These are phyloP conservation scores for Nematolebias whitei DNA, from an alignment of 2,113 vertebrate genomes.

Conservation along the genomic window DNA sequence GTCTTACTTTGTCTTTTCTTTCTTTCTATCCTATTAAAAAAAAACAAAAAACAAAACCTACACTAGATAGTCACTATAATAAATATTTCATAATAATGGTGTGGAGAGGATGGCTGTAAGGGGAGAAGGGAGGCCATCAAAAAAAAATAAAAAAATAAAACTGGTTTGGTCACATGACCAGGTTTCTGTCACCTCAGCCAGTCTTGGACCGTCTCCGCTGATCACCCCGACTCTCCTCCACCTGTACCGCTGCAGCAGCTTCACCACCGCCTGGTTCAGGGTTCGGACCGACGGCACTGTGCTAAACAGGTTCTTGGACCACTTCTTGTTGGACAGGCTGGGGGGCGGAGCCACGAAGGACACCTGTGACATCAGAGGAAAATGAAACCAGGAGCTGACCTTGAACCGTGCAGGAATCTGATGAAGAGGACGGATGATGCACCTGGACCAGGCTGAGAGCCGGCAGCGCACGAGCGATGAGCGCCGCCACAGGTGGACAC, in stretches of 20 bases:
- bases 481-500: slow-evolving; percentile 88
- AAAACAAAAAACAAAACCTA: no score
- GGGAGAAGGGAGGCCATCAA: no score
- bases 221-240: slow-evolving; percentile 91
- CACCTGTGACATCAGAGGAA: slow-evolving; percentile 77
- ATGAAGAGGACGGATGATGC: background rate
- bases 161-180: slow-evolving; percentile 1
- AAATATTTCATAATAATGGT: no score
- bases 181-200: slow-evolving; percentile 66
- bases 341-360: slow-evolving; percentile 88
- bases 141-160: no score
- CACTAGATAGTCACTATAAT: no score
- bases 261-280: slow-evolving; percentile 88
- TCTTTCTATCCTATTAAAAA: no score
- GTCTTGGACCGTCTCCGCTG: slow-evolving; percentile 84
- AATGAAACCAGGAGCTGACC: background rate
- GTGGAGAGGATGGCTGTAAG: no score
- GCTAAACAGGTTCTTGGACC: slow-evolving; percentile 90
- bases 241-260: slow-evolving; percentile 85
- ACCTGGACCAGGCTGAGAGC: slow-evolving; percentile 92
- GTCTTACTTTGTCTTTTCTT: no score
- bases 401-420: background rate
- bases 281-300: slow-evolving; percentile 88
- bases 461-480: slow-evolving; percentile 88
- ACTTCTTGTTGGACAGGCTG: slow-evolving; percentile 88